Base-by-base conservation (phyloP, 2,113 vertebrate species). In the Oncorhynchus masou region DNA sequence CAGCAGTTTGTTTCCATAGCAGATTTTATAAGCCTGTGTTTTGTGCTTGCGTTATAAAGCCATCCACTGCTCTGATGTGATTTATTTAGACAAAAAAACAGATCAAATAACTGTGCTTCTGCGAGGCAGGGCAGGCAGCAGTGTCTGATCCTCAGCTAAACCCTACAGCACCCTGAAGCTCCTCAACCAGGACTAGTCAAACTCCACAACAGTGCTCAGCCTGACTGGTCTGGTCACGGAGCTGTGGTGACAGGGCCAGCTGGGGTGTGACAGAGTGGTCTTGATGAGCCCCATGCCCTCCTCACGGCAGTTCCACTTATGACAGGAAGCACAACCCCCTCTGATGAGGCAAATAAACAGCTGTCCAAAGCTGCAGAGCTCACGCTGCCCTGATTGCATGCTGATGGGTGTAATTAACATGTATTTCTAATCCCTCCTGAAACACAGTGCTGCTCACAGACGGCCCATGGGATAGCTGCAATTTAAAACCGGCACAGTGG, bases 301-400 rank as follows among this genome's bases (percentile, higher is more conserved):
- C 68, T 68, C 80, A 74, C 24, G 77, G 72, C 78, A 78, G 76
- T 85, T 81, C 48, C 24, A 13, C 76, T 88, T 87, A 90, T 90
- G 84, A 88, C 89, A 85, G 90, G 89, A 91, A 89, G 75, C 74
- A 27, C 31, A 65, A 15, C 69, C 39, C 60, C 79, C 76, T 75
- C 49, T 73, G 83, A 83, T 81, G 76, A 80, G 79, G 77, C 68
- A 83, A 78, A 90, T 87, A 84, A 89, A 91, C 25, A 92, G 89
- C 77, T 85, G 77, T 83, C 83, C 81, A 87, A 85, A 77, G 66
- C 77, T 31, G 20, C 75, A 68, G 68, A 84, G 77, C 65, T 69
- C 54, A 57, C 83, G 82, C 79, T 79, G 75, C 31, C 64, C 70
- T 78, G 88, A 87, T 86, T 84, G 83, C 78, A 88, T 84, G 77